phyloP scores from a whole-genome alignment of 2,113 vertebrate species.

The Zapornia atra region DNA sequence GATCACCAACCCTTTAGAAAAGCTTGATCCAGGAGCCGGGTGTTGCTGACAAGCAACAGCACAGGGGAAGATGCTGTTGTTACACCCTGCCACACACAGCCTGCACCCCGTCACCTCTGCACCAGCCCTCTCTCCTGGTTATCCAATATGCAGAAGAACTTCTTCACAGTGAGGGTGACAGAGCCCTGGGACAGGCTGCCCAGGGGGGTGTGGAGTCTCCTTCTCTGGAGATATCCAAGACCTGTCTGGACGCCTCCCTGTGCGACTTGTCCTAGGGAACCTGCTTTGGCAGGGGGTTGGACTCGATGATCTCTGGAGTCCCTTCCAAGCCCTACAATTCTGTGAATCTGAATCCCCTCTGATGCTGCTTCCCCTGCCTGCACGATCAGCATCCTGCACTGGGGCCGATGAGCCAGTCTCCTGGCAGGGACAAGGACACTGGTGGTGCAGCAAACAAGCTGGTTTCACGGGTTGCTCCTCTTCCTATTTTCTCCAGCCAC shows the following conservation, averaged over 20 bases:
- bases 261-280: no score
- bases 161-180: no score
- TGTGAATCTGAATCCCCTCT: neutral
- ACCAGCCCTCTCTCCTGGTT: neutral
- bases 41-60: neutral
- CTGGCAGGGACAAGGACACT: accelerated
- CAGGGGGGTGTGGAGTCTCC: no score
- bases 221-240: no score
- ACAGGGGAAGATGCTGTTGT: neutral
- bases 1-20: neutral
- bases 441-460: neutral
- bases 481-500: neutral
- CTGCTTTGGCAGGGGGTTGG: no score
- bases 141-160: no score
- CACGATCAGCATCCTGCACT: accelerated
- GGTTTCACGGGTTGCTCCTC: neutral
- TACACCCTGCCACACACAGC: neutral
- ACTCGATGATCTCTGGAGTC: no score
- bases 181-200: no score
- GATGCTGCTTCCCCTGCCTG: neutral
- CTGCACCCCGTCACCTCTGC: neutral
- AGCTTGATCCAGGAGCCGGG: neutral
- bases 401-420: accelerated
- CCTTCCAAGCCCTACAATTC: no score
- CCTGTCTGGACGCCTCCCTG: no score